A percentile compares a stretch with the other conserved stretches of the same genome.
Evolutionary conservation across 1,140 invertebrate genomes (phyloP).

Genomic region (Solenopsis fugax): DNA sequence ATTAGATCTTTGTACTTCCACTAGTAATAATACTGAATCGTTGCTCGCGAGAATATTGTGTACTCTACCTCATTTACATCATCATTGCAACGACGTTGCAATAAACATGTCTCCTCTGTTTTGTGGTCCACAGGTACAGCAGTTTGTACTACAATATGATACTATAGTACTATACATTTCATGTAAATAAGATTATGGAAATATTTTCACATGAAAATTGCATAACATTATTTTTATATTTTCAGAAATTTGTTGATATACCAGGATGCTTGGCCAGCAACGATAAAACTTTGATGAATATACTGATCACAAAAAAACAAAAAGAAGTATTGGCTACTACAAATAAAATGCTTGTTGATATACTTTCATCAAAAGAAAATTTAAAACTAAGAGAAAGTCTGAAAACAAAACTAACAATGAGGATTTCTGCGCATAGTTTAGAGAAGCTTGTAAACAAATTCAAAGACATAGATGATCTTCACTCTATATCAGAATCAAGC

Average conservation of each 20-base stretch:
- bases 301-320: slow-evolving; percentile 88
- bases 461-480: slow-evolving; percentile 75
- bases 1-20: slow-evolving; percentile 89
- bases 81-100: slow-evolving; percentile 89
- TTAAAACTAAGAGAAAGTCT: slow-evolving; percentile 75
- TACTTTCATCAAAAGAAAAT: slow-evolving; percentile 81
- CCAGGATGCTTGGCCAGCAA: slow-evolving; percentile 83
- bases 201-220: background rate
- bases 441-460: slow-evolving; percentile 86
- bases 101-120: slow-evolving; percentile 89
- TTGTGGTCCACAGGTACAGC: slow-evolving; percentile 85
- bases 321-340: slow-evolving; percentile 88
- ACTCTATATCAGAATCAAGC: slow-evolving; percentile 76
- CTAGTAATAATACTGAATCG: slow-evolving; percentile 88
- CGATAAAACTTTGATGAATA: slow-evolving; percentile 82
- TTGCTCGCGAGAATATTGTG: slow-evolving; percentile 89
- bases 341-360: slow-evolving; percentile 88
- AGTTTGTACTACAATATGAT: background rate
- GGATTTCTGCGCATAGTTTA: slow-evolving; percentile 88
- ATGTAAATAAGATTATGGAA: slow-evolving; percentile 1
- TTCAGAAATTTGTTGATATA: slow-evolving; percentile 79
- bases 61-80: slow-evolving; percentile 88
- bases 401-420: slow-evolving; percentile 75
- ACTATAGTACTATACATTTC: too few species aligned
- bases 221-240: slow-evolving; percentile 29